A percentile compares a stretch with the other conserved stretches of the same genome.
Conservation (phyloP, 2,113 vertebrate genomes). For the Eclectus roratus region DNA sequence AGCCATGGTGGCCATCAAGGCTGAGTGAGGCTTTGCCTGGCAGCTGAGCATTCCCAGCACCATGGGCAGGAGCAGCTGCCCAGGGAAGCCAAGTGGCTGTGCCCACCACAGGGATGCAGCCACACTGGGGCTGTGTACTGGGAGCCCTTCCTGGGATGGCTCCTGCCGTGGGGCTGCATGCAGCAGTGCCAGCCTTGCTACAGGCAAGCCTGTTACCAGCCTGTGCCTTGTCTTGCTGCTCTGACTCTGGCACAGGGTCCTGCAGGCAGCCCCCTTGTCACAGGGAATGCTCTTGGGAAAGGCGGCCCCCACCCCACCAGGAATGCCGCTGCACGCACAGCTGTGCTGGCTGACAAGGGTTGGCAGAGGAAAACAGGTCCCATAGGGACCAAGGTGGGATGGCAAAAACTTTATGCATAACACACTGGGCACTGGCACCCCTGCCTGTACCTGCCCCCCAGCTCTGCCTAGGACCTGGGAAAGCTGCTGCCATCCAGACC, state of each 20-base stretch:
- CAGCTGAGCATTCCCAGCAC: neutral
- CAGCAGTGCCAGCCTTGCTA: neutral
- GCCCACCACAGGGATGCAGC: neutral
- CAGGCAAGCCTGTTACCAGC: neutral
- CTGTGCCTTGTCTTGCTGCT: fast-evolving
- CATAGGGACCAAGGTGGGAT: fast-evolving
- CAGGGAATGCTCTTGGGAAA: neutral
- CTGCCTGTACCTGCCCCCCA: neutral
- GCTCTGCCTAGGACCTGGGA: neutral
- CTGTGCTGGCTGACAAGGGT: neutral
- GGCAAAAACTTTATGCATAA: neutral
- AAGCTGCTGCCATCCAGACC: neutral
- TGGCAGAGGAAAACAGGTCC: neutral
- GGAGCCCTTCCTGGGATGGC: fast-evolving
- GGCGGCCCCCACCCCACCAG: neutral
- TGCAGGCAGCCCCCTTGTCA: neutral
- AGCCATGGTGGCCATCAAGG: fast-evolving
- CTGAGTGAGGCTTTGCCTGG: neutral
- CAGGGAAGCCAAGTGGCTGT: fast-evolving
- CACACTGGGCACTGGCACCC: fast-evolving
- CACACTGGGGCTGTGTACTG: fast-evolving
- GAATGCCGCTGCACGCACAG: neutral
- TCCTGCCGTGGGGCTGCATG: fast-evolving
- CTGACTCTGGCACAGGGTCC: neutral
- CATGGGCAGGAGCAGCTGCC: neutral